Evolutionary conservation across 2,113 vertebrate species (phyloP).

Genomic region (Aegithalos caudatus): DNA sequence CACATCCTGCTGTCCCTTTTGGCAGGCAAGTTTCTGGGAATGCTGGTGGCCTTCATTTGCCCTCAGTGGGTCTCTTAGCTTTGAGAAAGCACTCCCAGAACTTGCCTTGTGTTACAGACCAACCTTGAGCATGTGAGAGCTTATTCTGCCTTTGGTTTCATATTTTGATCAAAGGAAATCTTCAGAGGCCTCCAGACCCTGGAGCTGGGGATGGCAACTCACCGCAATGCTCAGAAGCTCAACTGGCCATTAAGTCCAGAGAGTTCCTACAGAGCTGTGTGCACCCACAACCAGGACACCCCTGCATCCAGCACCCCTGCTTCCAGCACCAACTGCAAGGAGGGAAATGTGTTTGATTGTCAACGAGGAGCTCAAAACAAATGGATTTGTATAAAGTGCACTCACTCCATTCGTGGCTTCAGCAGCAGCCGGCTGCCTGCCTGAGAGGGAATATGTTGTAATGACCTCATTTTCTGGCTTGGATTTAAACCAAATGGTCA

Average conservation of each 20-base stretch:
- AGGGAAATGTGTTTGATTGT: neutral
- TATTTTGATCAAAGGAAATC: neutral
- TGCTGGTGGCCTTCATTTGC: neutral
- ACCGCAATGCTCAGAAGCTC: neutral
- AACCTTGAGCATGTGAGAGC: neutral
- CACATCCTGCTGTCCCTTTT: neutral
- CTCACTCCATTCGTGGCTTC: rapidly evolving
- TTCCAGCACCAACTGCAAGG: neutral
- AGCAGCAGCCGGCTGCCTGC: rapidly evolving
- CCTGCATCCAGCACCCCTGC: neutral
- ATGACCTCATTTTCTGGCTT: rapidly evolving
- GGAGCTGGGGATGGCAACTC: neutral
- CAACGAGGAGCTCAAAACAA: neutral
- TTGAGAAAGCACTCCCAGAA: neutral
- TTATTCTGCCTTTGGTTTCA: neutral
- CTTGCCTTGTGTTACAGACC: neutral
- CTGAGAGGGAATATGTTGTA: rapidly evolving
- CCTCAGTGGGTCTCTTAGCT: rapidly evolving
- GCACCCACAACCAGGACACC: neutral
- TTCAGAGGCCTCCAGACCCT: neutral
- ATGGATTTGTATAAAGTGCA: neutral
- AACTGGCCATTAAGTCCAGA: rapidly evolving
- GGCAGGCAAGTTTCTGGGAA: neutral
- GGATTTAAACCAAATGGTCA: neutral
- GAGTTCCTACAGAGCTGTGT: neutral